Evolutionary conservation across 2,113 vertebrate species (phyloP).

Genomic region (Candoia aspera): DNA sequence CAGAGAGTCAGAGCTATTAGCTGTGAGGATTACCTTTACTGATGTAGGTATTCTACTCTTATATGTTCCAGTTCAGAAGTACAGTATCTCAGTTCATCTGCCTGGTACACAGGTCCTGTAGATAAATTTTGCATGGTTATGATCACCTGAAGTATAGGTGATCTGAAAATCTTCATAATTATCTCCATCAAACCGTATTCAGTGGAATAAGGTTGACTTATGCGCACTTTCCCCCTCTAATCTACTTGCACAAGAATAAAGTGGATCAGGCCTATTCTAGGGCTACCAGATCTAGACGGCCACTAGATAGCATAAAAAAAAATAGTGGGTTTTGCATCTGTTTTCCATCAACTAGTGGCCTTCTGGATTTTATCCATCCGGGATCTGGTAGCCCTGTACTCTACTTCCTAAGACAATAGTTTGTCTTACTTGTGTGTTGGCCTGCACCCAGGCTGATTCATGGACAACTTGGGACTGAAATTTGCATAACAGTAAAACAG

Average conservation of each 20-base stretch:
- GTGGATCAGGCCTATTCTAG: not conserved
- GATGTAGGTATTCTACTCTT: not conserved
- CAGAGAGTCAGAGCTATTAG: not conserved
- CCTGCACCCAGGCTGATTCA: not conserved
- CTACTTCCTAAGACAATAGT: not conserved
- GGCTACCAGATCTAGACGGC: too few relatives aligned
- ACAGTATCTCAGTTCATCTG: not conserved
- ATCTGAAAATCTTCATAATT: not conserved
- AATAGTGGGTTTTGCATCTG: not conserved
- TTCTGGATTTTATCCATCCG: not conserved
- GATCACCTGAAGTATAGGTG: not conserved
- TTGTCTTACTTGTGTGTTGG: not conserved
- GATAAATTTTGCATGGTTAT: not conserved
- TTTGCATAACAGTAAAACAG: not conserved
- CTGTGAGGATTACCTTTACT: not conserved
- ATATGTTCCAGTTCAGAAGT: not conserved
- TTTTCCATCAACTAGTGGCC: not conserved
- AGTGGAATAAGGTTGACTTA: not conserved
- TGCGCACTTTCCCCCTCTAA: not conserved
- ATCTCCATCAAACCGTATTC: not conserved
- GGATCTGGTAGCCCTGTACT: not conserved
- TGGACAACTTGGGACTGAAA: not conserved
- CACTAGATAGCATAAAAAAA: not conserved
- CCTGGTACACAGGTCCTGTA: not conserved
- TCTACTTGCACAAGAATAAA: not conserved